Evolutionary conservation across 2,113 vertebrate genomes (phyloP).

Genomic region (Ranitomeya imitator): DNA sequence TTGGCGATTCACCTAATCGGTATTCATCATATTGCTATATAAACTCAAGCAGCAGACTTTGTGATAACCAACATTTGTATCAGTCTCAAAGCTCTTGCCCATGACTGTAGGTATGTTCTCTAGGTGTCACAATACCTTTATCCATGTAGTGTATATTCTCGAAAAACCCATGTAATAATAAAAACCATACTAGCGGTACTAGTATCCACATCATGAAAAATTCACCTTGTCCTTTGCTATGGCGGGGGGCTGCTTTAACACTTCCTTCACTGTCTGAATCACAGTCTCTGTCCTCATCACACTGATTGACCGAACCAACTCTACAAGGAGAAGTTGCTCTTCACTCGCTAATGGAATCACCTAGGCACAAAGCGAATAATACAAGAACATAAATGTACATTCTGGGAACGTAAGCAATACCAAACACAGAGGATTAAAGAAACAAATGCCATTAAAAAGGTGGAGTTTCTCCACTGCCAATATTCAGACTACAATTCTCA

Average conservation of each 20-base stretch:
- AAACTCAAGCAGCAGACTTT: too few species aligned
- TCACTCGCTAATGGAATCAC: constrained; percentile 93
- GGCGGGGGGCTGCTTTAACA: constrained; percentile 95
- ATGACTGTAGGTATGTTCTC: too few species aligned
- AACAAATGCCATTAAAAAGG: not conserved
- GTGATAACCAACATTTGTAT: too few species aligned
- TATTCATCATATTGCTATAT: too few species aligned
- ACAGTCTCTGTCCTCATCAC: constrained; percentile 97
- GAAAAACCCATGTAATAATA: not conserved
- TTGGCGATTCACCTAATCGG: too few species aligned
- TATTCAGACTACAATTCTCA: not conserved
- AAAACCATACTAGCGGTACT: not conserved
- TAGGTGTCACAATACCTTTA: not conserved
- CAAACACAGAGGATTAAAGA: not conserved
- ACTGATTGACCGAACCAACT: constrained; percentile 94
- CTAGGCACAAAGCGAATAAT: constrained; percentile 65
- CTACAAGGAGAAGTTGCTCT: constrained; percentile 93
- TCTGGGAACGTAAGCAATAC: not conserved
- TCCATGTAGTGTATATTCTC: not conserved
- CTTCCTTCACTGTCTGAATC: constrained; percentile 98
- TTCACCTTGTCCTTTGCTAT: constrained; percentile 94
- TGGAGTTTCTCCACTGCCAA: not conserved
- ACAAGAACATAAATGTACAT: not conserved
- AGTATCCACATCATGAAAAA: not conserved
- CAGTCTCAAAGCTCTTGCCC: too few species aligned